Evolutionary conservation across 2,888 invertebrate genomes (phyloP).

Genomic region (Hartigia nigra): DNA sequence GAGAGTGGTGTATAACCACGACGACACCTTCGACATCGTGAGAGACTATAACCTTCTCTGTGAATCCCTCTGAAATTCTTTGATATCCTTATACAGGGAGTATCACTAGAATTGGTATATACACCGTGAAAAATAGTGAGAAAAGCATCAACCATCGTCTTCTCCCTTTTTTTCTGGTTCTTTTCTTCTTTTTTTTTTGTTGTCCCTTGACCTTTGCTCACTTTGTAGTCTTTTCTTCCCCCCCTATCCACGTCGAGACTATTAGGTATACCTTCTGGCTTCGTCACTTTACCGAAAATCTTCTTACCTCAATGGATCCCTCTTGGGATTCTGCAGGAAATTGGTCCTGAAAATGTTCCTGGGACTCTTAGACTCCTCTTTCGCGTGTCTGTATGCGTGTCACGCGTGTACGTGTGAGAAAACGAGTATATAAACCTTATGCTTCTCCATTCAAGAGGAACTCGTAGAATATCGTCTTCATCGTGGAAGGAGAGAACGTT

Average conservation of each 20-base stretch:
- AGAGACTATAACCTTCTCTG: background rate
- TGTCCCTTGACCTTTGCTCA: background rate
- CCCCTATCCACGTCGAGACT: background rate
- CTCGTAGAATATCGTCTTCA: background rate
- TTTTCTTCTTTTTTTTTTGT: background rate
- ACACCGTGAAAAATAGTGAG: background rate
- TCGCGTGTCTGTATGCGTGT: background rate
- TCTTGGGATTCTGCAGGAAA: background rate
- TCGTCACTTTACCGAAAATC: background rate
- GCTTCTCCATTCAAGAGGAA: background rate
- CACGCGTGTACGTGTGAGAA: background rate
- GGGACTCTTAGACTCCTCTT: no score
- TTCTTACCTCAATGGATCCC: background rate
- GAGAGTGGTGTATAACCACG: conserved; percentile 24
- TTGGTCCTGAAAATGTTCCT: background rate
- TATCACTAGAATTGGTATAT: background rate
- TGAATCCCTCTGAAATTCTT: background rate
- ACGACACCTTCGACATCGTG: conserved; percentile 21
- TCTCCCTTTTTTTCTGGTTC: no score
- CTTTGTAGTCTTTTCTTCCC: background rate
- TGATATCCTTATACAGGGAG: background rate
- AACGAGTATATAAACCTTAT: background rate
- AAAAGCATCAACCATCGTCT: background rate
- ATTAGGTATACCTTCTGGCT: background rate
- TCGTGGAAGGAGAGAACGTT: background rate